phyloP scores from a whole-genome alignment of 2,888 invertebrate genomes.

The Barypeithes pellucidus region DNA sequence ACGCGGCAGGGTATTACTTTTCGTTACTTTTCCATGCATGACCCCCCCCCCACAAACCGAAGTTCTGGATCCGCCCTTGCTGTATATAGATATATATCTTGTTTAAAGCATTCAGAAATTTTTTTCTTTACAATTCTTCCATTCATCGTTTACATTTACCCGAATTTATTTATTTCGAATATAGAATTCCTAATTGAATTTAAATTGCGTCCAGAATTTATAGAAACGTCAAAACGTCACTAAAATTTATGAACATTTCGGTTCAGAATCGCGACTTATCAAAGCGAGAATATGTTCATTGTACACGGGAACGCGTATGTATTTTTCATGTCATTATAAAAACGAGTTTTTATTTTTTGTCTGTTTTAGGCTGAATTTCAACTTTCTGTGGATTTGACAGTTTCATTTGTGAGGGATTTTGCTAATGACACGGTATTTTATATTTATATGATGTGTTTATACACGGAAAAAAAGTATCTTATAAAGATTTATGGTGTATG shows the following conservation, averaged over 20 bases:
- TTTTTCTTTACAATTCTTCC: neutral
- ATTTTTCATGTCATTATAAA: neutral
- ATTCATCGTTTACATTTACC: neutral
- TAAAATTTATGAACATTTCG: conserved; percentile 3
- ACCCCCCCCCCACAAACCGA: too few relatives aligned
- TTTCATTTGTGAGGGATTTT: neutral
- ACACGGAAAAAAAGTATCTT: too few relatives aligned
- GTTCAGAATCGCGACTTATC: neutral
- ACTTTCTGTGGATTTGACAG: neutral
- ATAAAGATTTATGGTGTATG: too few relatives aligned
- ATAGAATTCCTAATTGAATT: neutral
- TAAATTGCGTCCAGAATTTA: neutral
- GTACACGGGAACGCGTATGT: neutral
- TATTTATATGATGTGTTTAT: too few relatives aligned
- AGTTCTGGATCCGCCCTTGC: too few relatives aligned
- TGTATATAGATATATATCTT: too few relatives aligned
- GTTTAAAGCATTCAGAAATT: too few relatives aligned
- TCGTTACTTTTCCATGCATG: too few relatives aligned
- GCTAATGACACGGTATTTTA: neutral
- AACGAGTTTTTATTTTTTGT: neutral
- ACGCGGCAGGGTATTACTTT: too few relatives aligned
- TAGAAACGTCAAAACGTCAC: conserved; percentile 8
- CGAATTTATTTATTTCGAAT: neutral
- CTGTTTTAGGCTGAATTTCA: neutral
- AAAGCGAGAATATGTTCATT: neutral